Conservation (phyloP, 1,140 invertebrate genomes). For the Neodiprion fabricii region DNA sequence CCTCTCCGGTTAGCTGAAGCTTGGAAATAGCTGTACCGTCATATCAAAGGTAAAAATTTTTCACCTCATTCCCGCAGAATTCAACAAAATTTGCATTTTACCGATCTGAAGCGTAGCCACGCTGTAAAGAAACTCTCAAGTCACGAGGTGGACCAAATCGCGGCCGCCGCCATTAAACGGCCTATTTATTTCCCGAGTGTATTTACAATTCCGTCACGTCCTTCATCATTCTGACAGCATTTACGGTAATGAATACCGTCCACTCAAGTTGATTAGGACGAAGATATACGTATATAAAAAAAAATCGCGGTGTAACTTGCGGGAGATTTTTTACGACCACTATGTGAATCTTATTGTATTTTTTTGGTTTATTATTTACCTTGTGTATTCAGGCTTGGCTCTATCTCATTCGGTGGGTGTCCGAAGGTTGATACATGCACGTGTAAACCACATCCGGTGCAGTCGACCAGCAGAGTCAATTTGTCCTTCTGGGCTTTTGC, state of each 20-base stretch:
- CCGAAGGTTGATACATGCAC: constrained; percentile 67
- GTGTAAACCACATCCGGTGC: constrained; percentile 79
- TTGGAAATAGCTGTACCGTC: neutral
- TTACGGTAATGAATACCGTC: too few species aligned
- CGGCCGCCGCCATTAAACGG: neutral
- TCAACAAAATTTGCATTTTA: neutral
- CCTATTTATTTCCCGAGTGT: too few species aligned
- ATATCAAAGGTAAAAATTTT: neutral
- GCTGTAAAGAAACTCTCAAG: neutral
- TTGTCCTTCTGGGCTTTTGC: constrained; percentile 63
- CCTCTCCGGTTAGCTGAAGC: constrained; percentile 29
- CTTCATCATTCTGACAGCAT: too few species aligned
- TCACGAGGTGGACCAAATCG: neutral
- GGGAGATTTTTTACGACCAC: too few species aligned
- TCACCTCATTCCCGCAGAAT: neutral
- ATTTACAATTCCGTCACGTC: too few species aligned
- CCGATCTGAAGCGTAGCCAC: neutral
- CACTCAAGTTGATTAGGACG: too few species aligned
- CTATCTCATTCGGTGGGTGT: constrained; percentile 50
- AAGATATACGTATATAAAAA: too few species aligned
- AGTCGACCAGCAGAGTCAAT: constrained; percentile 82
- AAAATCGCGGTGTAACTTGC: too few species aligned
- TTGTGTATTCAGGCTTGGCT: constrained; percentile 54
- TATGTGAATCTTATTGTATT: too few species aligned
- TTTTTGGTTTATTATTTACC: constrained; percentile 36